These are phyloP conservation scores for Perognathus longimembris DNA, from an alignment of 2,113 vertebrate genomes.

Conservation along the genomic window DNA sequence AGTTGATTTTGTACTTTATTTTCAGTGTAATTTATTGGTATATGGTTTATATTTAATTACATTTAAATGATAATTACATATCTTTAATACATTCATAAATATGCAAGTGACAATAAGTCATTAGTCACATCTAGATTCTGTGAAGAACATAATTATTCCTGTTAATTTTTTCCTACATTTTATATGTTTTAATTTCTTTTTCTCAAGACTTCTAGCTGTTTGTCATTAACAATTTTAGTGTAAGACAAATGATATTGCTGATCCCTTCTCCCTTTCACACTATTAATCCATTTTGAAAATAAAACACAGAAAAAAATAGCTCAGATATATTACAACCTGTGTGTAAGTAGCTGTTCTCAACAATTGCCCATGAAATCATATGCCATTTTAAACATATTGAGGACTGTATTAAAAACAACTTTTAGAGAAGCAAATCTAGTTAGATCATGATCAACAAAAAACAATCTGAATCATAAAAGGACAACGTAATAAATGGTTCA, in stretches of 20 bases:
- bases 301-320: background rate
- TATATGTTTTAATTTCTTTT: background rate
- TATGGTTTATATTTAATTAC: constrained; percentile 7
- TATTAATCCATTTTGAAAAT: background rate
- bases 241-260: background rate
- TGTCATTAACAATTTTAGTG: background rate
- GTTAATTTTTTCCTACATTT: background rate
- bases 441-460: constrained; percentile 5
- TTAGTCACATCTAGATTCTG: background rate
- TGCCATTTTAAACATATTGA: background rate
- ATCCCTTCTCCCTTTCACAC: background rate
- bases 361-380: background rate
- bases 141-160: background rate
- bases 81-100: background rate
- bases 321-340: background rate
- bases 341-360: background rate
- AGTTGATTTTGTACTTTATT: background rate
- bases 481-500: background rate
- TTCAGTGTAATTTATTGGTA: constrained; percentile 20
- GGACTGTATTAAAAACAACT: background rate
- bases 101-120: background rate
- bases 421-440: background rate
- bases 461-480: background rate
- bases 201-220: background rate
- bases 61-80: background rate